These are phyloP conservation scores for Altica lythri DNA, from an alignment of 2,888 invertebrate genomes.

Conservation along the genomic window DNA sequence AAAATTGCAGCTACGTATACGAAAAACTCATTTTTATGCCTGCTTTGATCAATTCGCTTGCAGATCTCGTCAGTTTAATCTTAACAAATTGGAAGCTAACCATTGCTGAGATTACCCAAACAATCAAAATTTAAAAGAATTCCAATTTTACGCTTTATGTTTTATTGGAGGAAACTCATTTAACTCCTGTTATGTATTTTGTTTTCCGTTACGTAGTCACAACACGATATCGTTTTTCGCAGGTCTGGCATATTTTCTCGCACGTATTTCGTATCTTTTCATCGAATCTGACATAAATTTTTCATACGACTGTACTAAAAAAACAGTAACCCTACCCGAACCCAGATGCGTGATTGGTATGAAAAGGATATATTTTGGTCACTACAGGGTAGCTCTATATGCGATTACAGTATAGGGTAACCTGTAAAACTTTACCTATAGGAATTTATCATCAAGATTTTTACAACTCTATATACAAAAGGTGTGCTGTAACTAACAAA, in stretches of 20 bases:
- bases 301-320: neutral
- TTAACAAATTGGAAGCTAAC: no score
- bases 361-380: neutral
- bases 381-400: neutral
- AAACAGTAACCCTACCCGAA: slow-evolving; percentile 3
- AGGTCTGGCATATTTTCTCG: slow-evolving; percentile 6
- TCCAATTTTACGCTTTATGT: neutral
- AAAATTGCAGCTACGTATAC: no score
- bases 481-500: no score
- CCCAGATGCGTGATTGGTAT: neutral
- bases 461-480: no score
- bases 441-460: no score
- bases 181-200: neutral
- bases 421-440: no score
- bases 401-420: no score
- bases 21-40: no score
- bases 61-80: no score
- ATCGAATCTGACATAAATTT: slow-evolving; percentile 1
- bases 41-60: no score
- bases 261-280: slow-evolving; percentile 6
- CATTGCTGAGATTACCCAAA: no score
- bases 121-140: neutral
- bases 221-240: slow-evolving; percentile 8
- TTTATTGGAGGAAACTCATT: neutral
- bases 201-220: slow-evolving; percentile 9